Conservation (phyloP, 1,140 invertebrate genomes). For the Bradynema listronoti region DNA sequence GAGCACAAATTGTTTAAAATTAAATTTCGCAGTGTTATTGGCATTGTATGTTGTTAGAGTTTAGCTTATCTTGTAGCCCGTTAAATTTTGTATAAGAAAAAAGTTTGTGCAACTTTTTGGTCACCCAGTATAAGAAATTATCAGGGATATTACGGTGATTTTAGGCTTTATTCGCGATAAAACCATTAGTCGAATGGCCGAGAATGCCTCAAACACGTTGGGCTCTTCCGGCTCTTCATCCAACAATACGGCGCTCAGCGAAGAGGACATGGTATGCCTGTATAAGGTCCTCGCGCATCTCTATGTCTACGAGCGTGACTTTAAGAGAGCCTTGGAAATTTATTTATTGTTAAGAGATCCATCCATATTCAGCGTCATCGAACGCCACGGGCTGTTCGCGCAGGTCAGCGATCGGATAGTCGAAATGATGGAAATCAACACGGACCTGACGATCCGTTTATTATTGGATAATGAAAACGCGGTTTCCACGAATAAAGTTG, state of each 20-base stretch:
- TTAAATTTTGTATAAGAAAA: too few relatives aligned
- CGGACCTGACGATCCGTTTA: conserved; percentile 73
- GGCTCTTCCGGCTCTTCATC: background rate
- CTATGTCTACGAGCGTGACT: conserved; percentile 80
- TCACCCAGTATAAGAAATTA: too few relatives aligned
- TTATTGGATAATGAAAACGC: conserved; percentile 72
- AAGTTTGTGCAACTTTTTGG: too few relatives aligned
- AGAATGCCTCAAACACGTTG: background rate
- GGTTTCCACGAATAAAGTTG: conserved; percentile 73
- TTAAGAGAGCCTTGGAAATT: conserved; percentile 83
- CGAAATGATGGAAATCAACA: conserved; percentile 80
- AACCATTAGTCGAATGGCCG: conserved; percentile 2
- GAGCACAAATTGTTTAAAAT: too few relatives aligned
- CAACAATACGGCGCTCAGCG: background rate
- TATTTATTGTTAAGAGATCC: conserved; percentile 67
- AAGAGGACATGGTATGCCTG: conserved; percentile 26
- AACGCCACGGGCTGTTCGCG: conserved; percentile 45
- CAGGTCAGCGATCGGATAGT: conserved; percentile 75
- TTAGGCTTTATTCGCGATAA: background rate
- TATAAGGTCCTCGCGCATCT: conserved; percentile 71
- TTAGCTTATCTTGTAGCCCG: too few relatives aligned
- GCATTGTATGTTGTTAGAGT: too few relatives aligned
- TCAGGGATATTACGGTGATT: background rate
- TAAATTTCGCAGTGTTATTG: too few relatives aligned
- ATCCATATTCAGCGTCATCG: conserved; percentile 48